These are phyloP conservation scores for Meleagris gallopavo DNA, from an alignment of 2,113 vertebrate species.

Conservation along the genomic window DNA sequence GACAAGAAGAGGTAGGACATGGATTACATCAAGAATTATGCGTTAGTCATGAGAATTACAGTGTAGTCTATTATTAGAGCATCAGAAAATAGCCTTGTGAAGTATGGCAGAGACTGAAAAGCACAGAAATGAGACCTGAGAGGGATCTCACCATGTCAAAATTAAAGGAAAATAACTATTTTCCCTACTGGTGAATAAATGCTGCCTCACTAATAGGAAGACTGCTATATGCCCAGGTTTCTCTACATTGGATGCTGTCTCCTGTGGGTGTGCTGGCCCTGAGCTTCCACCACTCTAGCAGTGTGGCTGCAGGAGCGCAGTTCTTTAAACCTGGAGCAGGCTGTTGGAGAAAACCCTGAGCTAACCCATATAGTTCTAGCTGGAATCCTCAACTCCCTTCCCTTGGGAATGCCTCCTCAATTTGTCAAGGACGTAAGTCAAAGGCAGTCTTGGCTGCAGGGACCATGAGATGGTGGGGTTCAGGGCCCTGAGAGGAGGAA, in stretches of 20 bases:
- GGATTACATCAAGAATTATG: slow-evolving; percentile 41
- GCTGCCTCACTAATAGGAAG: neutral
- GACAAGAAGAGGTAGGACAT: slow-evolving; percentile 45
- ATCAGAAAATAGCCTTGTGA: slow-evolving; percentile 53
- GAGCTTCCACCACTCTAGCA: neutral
- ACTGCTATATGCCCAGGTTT: neutral
- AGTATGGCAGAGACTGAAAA: slow-evolving; percentile 24
- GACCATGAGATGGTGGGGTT: neutral
- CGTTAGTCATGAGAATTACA: slow-evolving; percentile 50
- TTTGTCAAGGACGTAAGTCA: neutral
- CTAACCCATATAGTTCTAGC: neutral
- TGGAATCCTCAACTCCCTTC: neutral
- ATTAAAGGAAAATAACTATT: slow-evolving; percentile 16
- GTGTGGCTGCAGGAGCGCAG: neutral
- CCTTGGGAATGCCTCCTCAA: neutral
- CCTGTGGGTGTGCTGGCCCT: neutral
- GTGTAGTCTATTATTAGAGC: slow-evolving; percentile 35
- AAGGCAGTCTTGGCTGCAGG: neutral
- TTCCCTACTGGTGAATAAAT: neutral
- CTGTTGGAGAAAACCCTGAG: neutral
- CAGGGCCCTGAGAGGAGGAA: neutral
- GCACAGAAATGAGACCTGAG: neutral
- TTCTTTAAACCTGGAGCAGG: neutral
- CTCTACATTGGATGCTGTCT: neutral
- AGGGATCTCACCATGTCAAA: neutral